Conservation (phyloP, 2,113 vertebrate genomes). For the Dromiciops gliroides region DNA sequence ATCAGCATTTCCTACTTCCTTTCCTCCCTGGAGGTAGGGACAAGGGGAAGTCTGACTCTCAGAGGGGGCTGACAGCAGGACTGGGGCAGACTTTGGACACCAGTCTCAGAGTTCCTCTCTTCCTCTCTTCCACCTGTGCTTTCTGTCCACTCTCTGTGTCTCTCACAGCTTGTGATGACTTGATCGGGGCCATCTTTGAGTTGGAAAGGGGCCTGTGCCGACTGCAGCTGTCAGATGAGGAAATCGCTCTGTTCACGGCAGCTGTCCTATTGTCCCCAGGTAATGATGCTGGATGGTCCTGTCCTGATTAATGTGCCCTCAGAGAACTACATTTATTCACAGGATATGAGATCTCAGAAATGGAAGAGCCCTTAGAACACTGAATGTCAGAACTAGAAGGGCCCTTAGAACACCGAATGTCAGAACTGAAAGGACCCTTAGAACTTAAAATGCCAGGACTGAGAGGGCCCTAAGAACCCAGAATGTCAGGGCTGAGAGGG, state of each 20-base stretch:
- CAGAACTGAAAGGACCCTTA: no score
- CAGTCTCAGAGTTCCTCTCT: neutral
- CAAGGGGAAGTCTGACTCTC: neutral
- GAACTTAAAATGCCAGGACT: neutral
- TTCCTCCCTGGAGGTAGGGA: neutral
- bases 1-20: neutral
- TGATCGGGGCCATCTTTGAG: constrained; percentile 89
- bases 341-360: neutral
- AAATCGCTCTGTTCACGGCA: constrained; percentile 92
- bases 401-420: neutral
- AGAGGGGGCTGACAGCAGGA: neutral
- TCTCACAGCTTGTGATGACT: constrained; percentile 91
- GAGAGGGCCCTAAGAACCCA: neutral
- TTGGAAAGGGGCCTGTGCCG: constrained; percentile 89
- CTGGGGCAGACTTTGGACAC: neutral
- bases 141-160: neutral
- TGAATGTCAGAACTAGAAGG: neutral
- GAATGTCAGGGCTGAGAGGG: neutral
- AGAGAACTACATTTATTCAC: neutral
- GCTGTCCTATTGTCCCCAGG: constrained; percentile 92
- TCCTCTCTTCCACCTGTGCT: rapidly evolving
- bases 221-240: constrained; percentile 91
- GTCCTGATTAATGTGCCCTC: neutral
- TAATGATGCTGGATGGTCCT: constrained; percentile 58
- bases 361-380: neutral